These are phyloP conservation scores for Brassicogethes aeneus DNA, from an alignment of 2,888 invertebrate species.

Conservation along the genomic window DNA sequence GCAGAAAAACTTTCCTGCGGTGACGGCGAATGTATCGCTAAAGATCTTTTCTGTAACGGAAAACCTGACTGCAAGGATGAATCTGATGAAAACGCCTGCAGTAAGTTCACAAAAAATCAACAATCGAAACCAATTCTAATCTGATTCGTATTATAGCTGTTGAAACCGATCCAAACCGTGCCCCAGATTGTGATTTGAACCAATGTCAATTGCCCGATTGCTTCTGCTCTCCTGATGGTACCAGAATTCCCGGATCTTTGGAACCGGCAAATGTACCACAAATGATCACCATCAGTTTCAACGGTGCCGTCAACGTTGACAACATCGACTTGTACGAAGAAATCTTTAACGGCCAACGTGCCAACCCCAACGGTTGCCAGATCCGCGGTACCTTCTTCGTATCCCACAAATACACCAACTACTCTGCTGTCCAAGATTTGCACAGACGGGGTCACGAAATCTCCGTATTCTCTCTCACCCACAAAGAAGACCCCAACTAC, in stretches of 20 bases:
- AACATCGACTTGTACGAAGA: conserved; percentile 89
- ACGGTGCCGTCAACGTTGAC: conserved; percentile 86
- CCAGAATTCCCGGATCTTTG: conserved; percentile 75
- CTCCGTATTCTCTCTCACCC: conserved; percentile 83
- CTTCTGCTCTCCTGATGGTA: conserved; percentile 88
- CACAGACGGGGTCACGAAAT: conserved; percentile 88
- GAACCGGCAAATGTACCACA: conserved; percentile 82
- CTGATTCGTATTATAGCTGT: too few relatives aligned
- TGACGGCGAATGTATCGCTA: conserved; percentile 85
- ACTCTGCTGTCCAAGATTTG: conserved; percentile 81
- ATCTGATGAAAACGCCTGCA: conserved; percentile 91
- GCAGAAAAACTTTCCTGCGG: conserved; percentile 87
- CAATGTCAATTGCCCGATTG: conserved; percentile 86
- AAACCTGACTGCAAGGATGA: conserved; percentile 89
- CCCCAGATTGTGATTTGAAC: conserved; percentile 83
- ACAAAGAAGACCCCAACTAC: conserved; percentile 86
- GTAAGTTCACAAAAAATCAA: conserved; percentile 63
- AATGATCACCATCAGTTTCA: conserved; percentile 89
- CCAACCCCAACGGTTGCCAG: conserved; percentile 84
- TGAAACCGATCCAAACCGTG: conserved; percentile 83
- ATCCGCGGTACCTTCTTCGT: conserved; percentile 87
- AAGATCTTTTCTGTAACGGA: conserved; percentile 87
- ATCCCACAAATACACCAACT: conserved; percentile 87
- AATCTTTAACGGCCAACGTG: conserved; percentile 74
- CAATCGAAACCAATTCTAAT: too few relatives aligned